These are phyloP conservation scores for Brachypodius melanocephalos DNA, from an alignment of 2,113 vertebrate genomes.

Conservation along the genomic window DNA sequence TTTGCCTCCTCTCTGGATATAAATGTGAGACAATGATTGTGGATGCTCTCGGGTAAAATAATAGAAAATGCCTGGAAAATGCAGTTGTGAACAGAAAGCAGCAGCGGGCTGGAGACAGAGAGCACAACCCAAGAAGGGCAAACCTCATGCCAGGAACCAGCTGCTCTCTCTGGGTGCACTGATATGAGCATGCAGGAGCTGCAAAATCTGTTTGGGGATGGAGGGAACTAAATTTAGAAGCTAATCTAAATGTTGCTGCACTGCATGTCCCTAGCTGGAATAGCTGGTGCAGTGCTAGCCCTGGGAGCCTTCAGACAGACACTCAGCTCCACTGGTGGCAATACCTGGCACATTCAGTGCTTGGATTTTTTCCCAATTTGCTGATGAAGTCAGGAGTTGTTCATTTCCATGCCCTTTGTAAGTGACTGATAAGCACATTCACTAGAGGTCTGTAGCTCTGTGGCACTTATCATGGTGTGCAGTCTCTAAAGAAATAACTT, in stretches of 20 bases:
- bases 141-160: not conserved
- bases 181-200: not conserved
- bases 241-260: not conserved
- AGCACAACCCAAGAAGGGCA: not conserved
- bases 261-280: not conserved
- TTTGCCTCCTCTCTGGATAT: not conserved
- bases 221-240: not conserved
- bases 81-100: not conserved
- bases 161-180: not conserved
- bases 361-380: not conserved
- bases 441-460: not conserved
- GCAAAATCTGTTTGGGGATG: not conserved
- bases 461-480: not conserved
- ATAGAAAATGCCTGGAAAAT: not conserved
- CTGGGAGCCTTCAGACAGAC: not conserved
- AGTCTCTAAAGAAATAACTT: slow-evolving; percentile 13
- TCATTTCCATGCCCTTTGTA: not conserved
- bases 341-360: not conserved
- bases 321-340: not conserved
- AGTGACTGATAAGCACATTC: slow-evolving; percentile 11
- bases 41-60: not conserved
- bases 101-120: not conserved
- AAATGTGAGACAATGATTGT: not conserved
- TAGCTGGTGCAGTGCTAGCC: not conserved
- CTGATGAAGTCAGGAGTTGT: not conserved